phyloP scores from a whole-genome alignment of 37 sponge, comb jelly and placozoan genomes.

The Ianthella basta region DNA sequence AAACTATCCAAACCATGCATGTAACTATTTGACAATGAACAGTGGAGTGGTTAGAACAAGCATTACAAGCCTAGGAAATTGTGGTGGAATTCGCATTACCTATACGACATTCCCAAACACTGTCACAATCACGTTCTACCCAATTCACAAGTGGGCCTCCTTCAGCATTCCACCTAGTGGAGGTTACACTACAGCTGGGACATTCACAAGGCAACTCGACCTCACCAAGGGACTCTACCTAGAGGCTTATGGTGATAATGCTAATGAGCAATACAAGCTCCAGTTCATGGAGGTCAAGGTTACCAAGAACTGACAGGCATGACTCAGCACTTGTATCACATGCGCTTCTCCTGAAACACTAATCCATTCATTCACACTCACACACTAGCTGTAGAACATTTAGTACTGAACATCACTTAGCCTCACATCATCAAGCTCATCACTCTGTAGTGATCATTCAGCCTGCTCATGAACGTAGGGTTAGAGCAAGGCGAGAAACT shows the following conservation, averaged over 20 bases:
- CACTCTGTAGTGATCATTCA: too few relatives aligned
- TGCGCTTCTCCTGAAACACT: not conserved
- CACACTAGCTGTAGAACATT: too few relatives aligned
- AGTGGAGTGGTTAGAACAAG: not conserved
- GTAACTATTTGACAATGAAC: not conserved
- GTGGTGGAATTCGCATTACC: constrained; percentile 12
- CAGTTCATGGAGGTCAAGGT: constrained; percentile 11
- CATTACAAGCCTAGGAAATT: not conserved
- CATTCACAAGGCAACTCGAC: constrained; percentile 14
- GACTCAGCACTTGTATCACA: not conserved
- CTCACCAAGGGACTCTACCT: constrained; percentile 26
- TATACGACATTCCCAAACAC: not conserved
- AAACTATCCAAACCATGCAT: constrained; percentile 39
- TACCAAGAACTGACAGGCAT: not conserved
- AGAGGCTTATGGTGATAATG: constrained; percentile 15
- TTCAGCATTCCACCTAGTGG: not conserved
- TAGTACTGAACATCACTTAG: too few relatives aligned
- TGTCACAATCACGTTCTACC: not conserved
- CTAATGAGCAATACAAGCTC: constrained; percentile 5
- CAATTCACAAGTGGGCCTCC: constrained; percentile 8
- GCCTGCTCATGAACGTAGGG: too few relatives aligned
- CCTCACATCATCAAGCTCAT: too few relatives aligned
- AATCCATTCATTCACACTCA: too few relatives aligned
- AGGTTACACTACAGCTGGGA: constrained; percentile 8
- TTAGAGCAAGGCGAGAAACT: too few relatives aligned